Percentiles rank a stretch among this genome's conserved stretches.
phyloP scores from a whole-genome alignment of 1,140 invertebrate genomes.

The Leptinotarsa texana region DNA sequence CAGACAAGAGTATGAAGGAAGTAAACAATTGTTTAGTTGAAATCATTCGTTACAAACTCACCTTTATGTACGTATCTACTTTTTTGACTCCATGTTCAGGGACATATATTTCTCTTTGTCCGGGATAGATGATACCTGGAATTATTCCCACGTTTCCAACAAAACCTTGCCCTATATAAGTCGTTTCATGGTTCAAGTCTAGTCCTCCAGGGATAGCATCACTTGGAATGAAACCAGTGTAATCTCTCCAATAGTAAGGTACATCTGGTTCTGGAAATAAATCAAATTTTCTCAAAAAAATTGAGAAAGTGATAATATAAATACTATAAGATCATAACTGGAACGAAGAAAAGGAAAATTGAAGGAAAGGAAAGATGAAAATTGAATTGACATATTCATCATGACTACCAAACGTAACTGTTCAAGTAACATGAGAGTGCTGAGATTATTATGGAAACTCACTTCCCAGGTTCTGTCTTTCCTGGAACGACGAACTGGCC shows the following conservation, averaged over 20 bases:
- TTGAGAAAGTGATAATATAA: not conserved
- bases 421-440: too few relatives aligned
- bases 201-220: conserved; percentile 29
- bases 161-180: conserved; percentile 29
- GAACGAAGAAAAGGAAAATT: too few relatives aligned
- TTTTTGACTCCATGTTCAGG: conserved; percentile 16
- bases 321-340: too few relatives aligned
- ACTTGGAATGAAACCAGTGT: conserved; percentile 26
- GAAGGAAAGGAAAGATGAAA: too few relatives aligned
- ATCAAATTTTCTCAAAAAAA: not conserved
- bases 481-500: too few relatives aligned
- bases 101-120: conserved; percentile 17
- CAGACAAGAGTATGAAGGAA: too few relatives aligned
- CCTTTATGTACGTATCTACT: conserved; percentile 25
- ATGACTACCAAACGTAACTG: too few relatives aligned
- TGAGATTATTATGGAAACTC: too few relatives aligned
- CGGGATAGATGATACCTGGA: conserved; percentile 26
- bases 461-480: too few relatives aligned
- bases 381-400: too few relatives aligned
- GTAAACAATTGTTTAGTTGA: too few relatives aligned
- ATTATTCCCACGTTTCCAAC: conserved; percentile 23
- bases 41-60: not conserved
- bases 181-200: conserved; percentile 17
- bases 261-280: not conserved
- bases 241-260: conserved; percentile 33